A percentile compares a stretch with the other conserved stretches of the same genome.
These are phyloP conservation scores for Notarius quadriscutis DNA, from an alignment of 2,113 vertebrate species.

Conservation along the genomic window DNA sequence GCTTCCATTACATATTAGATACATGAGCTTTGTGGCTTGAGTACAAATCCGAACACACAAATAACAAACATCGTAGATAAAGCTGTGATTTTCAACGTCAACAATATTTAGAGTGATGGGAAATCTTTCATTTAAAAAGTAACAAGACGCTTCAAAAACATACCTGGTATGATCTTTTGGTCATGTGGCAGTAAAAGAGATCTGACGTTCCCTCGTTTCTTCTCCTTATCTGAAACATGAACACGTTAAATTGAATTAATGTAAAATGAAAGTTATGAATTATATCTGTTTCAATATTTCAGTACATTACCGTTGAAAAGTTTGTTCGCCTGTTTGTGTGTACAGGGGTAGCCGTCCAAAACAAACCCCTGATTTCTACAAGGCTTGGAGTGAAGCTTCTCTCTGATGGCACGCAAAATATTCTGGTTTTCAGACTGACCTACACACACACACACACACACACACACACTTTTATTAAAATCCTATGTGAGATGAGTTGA, in stretches of 20 bases:
- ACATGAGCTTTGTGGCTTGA: not conserved
- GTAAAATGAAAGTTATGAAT: not conserved
- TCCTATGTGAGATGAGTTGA: not conserved
- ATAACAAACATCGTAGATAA: not conserved
- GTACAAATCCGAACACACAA: not conserved
- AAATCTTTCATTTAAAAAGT: not conserved
- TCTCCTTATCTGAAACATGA: slow-evolving; percentile 66
- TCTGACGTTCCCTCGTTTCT: slow-evolving; percentile 63
- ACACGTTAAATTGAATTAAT: not conserved
- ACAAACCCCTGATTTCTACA: slow-evolving; percentile 92
- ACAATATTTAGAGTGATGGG: not conserved
- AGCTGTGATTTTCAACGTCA: not conserved
- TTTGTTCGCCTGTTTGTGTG: slow-evolving; percentile 79
- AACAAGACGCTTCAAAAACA: slow-evolving; percentile 35
- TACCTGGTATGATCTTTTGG: slow-evolving; percentile 84
- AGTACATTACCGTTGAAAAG: slow-evolving; percentile 79
- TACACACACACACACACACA: slow-evolving; percentile 52
- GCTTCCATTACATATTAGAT: not conserved
- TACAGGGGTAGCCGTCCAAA: slow-evolving; percentile 86
- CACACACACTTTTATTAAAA: not conserved
- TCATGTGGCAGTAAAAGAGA: slow-evolving; percentile 69
- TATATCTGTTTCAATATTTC: not conserved
- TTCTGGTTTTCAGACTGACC: slow-evolving; percentile 74
- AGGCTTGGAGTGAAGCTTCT: slow-evolving; percentile 84
- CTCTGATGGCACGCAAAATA: slow-evolving; percentile 74